Conservation (phyloP, 2,113 vertebrate genomes). For the Phrynocephalus versicolor region DNA sequence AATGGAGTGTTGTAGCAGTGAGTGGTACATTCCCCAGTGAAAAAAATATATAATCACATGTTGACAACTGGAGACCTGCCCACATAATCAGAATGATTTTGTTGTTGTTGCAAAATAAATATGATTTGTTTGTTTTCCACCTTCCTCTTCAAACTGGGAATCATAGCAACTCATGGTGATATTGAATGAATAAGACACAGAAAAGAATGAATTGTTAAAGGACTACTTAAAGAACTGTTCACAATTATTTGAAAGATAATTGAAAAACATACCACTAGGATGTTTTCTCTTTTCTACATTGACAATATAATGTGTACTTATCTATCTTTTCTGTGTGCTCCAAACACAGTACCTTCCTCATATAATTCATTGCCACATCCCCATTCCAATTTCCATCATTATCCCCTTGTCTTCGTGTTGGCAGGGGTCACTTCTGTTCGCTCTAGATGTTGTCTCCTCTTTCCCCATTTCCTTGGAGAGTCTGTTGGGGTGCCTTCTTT, state of each 20-base stretch:
- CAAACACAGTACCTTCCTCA: not conserved
- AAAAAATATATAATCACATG: not conserved
- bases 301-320: not conserved
- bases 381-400: not conserved
- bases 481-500: too few species aligned
- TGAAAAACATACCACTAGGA: not conserved
- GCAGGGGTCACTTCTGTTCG: too few species aligned
- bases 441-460: too few species aligned
- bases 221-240: not conserved
- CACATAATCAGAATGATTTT: not conserved
- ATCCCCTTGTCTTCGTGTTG: not conserved
- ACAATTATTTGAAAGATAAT: not conserved
- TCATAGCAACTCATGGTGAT: not conserved
- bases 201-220: not conserved
- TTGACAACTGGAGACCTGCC: not conserved
- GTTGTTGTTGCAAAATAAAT: not conserved
- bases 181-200: not conserved
- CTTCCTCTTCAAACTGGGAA: too few species aligned
- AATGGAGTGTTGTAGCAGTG: not conserved
- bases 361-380: not conserved
- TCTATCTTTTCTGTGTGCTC: not conserved
- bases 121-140: not conserved
- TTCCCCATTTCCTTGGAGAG: too few species aligned
- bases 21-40: not conserved
- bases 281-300: not conserved